Base-by-base conservation (phyloP, 1,140 invertebrate species). In the Orchestia grillus region DNA sequence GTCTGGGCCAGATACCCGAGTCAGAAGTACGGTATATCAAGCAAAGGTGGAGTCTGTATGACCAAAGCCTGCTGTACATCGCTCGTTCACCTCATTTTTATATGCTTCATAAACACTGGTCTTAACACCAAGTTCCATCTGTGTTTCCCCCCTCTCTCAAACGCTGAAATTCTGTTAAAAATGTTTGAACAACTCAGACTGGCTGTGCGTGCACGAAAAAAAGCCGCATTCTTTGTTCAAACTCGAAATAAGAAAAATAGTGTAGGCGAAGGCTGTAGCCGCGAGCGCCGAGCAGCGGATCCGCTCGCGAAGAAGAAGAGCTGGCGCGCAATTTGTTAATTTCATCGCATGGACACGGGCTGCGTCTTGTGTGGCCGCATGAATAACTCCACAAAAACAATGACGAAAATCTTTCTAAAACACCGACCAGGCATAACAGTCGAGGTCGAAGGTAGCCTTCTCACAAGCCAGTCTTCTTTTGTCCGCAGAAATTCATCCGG, bases 291-390 rank as follows among this genome's bases (percentile, higher is more conserved):
- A 77, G 36, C 62, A 77, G 62, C 28, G 62, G 88, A 91, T 44
- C 41, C 23, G 88, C 88, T 91, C 23, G 88, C 3, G 62, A 43
- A 91, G 88, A 91, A 91, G 41, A 91, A 91, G 88, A 91, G 19
- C 88, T 44, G 41, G 41, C 42, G 88, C 88, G 88, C 88, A 91
- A 91, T 91, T 91, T 91, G 88, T 91, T 91, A 91, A 91, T 42
- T 28, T 44, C 88, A 91, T 91, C 88, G 41, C 28, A 91, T 91
- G 88, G 88, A 91, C 88, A 44, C 88, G 28, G 41, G 88, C 88
- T 15, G 88, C 88, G 44, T 91, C 88, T 44, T 91, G 88, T 91
- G 88, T 91, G 88, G 88, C 41, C 88, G 41, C 44, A 44, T 44
- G 88, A 42, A 91, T 42, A 42, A 43, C 88, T 91, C 88, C 88